Evolutionary conservation across 1,140 invertebrate species (phyloP), one percentile per base, ranked within the genome.

Genomic region (Diorhabda sublineata): DNA sequence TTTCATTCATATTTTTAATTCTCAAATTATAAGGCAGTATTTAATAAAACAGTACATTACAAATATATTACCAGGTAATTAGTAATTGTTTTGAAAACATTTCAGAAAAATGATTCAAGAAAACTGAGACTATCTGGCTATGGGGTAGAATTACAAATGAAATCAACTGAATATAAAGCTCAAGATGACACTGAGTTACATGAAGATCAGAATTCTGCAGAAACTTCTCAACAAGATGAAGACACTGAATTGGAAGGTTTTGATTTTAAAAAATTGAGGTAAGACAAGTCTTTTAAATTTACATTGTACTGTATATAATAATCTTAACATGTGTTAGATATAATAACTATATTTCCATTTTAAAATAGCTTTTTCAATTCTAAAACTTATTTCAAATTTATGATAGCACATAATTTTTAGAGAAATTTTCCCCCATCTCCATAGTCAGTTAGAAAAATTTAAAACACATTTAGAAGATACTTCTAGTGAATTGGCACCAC

Each of bases 81-180:
- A 26, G 26, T 26, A 26, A 26, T 26, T 26, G 26, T 26, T 26
- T 26, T 26, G 1, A 26, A 26, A 26, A 26, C 26, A 26, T 26
- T 73, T 65, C 67, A 91, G 91, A 81, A 88, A 63, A 82, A 86
- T 67, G 75, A 83, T 42, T 81, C 84, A 71, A 82, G 83, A 72
- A 86, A 89, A 82, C 78, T 95, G 79, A 78, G 92, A 43, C 84
- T 99, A 5, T 96, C 96, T 52, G 98, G 98, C 2, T 99, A 99
- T 85, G 98, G 97, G 45, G 97, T 99, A 1, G 98, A 99, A 82
- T 82, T 99, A 45, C 96, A 98, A 80, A 92, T 99, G 76, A 99
- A 99, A 83, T 98, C 95, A 64, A 99, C 97, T 1, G 98, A 99
- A 83, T 99, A 99, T 78, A 99, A 99, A 85, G 97, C 96, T 58